These are phyloP conservation scores for Pocillopora damicornis DNA, from an alignment of 64 coral and sea anemone species.

Conservation along the genomic window DNA sequence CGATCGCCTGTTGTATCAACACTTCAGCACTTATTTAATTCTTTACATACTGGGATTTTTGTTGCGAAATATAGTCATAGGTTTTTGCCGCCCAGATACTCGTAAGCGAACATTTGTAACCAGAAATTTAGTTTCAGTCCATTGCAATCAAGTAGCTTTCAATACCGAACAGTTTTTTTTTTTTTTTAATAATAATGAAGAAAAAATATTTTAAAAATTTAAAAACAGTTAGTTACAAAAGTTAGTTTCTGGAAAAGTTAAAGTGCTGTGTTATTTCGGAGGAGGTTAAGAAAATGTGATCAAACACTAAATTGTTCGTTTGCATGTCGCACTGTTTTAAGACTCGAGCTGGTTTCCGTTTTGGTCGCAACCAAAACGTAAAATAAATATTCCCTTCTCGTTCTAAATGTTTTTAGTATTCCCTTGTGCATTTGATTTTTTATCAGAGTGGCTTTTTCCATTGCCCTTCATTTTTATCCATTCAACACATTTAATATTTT, in stretches of 20 bases:
- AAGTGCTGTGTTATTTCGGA: neutral
- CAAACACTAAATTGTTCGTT: neutral
- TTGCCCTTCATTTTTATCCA: too few relatives aligned
- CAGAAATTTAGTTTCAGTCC: too few relatives aligned
- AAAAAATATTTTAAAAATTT: too few relatives aligned
- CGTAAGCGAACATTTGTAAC: too few relatives aligned
- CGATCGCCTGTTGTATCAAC: neutral
- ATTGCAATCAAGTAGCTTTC: too few relatives aligned
- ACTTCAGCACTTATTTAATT: neutral
- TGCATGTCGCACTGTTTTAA: neutral
- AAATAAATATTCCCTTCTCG: neutral
- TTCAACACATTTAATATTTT: too few relatives aligned
- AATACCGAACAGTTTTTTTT: too few relatives aligned
- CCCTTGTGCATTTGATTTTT: neutral
- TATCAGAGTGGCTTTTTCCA: neutral
- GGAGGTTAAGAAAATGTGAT: neutral
- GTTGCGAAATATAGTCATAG: neutral
- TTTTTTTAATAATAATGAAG: too few relatives aligned
- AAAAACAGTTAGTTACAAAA: too few relatives aligned
- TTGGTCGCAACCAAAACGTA: neutral
- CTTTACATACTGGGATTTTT: neutral
- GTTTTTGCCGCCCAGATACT: neutral
- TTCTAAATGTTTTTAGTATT: neutral
- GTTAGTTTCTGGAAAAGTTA: too few relatives aligned
- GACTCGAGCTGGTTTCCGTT: neutral